Conservation (phyloP, 2,797 vertebrate genomes). For the Centroberyx gerrardi region DNA sequence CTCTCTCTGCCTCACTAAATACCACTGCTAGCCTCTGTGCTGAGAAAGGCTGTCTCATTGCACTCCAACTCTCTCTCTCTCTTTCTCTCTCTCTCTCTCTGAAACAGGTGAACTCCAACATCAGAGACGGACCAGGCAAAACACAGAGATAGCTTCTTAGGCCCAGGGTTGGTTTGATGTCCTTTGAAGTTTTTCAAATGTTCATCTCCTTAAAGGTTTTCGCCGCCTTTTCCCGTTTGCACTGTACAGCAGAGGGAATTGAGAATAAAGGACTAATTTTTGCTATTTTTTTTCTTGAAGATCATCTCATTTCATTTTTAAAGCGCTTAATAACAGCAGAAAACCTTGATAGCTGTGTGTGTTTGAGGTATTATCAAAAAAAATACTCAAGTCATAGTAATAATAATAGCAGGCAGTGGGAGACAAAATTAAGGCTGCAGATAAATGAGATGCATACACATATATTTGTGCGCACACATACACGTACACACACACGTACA, state of each 20-base stretch:
- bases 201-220: slow-evolving; percentile 23
- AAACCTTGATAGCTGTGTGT: not conserved
- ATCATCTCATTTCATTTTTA: slow-evolving; percentile 16
- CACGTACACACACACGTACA: slow-evolving; percentile 1
- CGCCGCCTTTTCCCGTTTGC: slow-evolving; percentile 25
- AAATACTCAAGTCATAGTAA: not conserved
- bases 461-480: not conserved
- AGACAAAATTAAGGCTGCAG: not conserved
- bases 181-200: slow-evolving; percentile 35
- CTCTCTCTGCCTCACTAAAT: slow-evolving; percentile 25
- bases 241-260: slow-evolving; percentile 1
- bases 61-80: slow-evolving; percentile 15
- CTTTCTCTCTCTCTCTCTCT: slow-evolving; percentile 13
- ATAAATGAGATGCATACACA: not conserved
- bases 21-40: slow-evolving; percentile 19
- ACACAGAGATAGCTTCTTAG: slow-evolving; percentile 49
- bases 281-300: not conserved
- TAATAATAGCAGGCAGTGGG: not conserved
- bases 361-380: slow-evolving; percentile 5
- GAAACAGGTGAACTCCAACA: slow-evolving; percentile 37
- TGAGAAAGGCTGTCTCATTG: slow-evolving; percentile 32
- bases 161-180: slow-evolving; percentile 48
- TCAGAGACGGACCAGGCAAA: slow-evolving; percentile 42
- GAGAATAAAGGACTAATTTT: not conserved
- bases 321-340: not conserved